phyloP scores from a whole-genome alignment of 2,797 vertebrate species.

The Gobio occitaniae region DNA sequence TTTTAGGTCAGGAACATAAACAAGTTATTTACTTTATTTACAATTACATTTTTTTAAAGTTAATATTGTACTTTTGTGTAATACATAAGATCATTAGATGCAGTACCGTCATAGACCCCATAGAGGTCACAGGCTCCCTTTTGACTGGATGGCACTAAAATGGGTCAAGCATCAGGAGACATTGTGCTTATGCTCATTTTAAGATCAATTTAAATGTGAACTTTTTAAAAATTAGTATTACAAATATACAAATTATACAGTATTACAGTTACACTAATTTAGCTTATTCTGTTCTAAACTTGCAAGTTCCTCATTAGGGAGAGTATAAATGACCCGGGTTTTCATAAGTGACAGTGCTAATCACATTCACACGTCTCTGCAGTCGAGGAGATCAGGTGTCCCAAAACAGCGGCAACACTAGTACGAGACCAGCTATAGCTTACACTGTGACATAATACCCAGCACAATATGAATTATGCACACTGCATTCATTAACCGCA shows the following conservation, averaged over 20 bases:
- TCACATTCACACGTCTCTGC: slow-evolving; percentile 29
- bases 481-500: slow-evolving; percentile 82
- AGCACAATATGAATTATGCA: slow-evolving; percentile 88
- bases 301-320: neutral
- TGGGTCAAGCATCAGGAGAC: neutral
- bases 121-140: neutral
- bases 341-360: neutral
- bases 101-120: neutral
- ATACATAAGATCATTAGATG: neutral
- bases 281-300: neutral
- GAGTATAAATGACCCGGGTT: neutral
- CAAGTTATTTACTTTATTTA: neutral
- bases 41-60: too few relatives aligned
- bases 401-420: slow-evolving; percentile 62
- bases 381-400: slow-evolving; percentile 63
- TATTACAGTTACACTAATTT: neutral
- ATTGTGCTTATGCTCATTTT: neutral
- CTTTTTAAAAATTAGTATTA: neutral
- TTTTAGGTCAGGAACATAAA: neutral
- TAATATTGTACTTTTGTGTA: neutral
- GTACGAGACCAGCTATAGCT: slow-evolving; percentile 70
- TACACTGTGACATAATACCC: slow-evolving; percentile 77
- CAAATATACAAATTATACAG: neutral
- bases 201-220: neutral
- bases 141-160: neutral